phyloP scores from a whole-genome alignment of 2,797 vertebrate genomes.

The Phoxinus dragarum region DNA sequence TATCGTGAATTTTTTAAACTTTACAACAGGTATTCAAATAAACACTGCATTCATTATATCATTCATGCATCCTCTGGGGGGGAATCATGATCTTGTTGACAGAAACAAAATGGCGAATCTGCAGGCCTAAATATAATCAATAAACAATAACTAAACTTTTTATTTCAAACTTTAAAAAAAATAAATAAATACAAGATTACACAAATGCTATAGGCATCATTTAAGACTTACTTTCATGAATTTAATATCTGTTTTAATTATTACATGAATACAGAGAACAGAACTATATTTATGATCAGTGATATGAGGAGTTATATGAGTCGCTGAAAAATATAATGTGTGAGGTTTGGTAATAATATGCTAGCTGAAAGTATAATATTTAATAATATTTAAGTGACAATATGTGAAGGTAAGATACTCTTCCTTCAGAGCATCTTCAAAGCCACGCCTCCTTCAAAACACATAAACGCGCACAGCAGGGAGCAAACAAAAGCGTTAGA shows the following conservation, averaged over 20 bases:
- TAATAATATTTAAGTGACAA: no score
- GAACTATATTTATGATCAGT: neutral
- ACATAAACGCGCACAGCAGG: no score
- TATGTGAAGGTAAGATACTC: no score
- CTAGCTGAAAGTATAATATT: no score
- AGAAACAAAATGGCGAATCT: neutral
- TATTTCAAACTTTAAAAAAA: no score
- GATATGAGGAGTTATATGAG: neutral
- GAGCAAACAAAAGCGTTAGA: no score
- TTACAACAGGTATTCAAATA: no score
- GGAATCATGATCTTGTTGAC: neutral
- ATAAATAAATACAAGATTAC: neutral
- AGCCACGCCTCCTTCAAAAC: no score
- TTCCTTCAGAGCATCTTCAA: no score
- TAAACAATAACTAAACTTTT: neutral
- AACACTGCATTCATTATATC: neutral
- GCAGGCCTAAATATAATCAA: neutral
- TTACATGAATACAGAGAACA: neutral
- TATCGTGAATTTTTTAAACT: no score
- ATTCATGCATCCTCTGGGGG: neutral
- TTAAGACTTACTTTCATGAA: neutral
- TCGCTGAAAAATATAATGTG: neutral
- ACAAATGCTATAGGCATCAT: neutral
- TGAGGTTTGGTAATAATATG: neutral
- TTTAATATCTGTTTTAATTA: neutral